These are phyloP conservation scores for Pitangus sulphuratus DNA, from an alignment of 2,797 vertebrate species.

Conservation along the genomic window DNA sequence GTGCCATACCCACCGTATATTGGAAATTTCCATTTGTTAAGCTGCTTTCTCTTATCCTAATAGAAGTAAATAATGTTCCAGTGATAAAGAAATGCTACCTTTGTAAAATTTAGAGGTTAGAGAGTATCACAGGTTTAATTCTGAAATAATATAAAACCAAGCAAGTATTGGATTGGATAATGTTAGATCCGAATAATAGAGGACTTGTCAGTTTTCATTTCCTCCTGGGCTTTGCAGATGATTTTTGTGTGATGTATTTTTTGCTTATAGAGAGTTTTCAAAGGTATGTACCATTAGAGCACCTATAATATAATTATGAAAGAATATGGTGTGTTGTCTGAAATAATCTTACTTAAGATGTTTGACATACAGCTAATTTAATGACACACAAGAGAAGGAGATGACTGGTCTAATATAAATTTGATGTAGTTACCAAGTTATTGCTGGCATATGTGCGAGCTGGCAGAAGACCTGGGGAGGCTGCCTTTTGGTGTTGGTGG, in stretches of 20 bases:
- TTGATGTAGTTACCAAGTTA: not conserved
- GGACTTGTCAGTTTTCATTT: not conserved
- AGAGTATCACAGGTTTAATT: not conserved
- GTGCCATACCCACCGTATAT: not conserved
- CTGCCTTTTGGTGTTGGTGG: not conserved
- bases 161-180: not conserved
- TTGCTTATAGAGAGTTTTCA: not conserved
- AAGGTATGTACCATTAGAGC: not conserved
- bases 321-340: not conserved
- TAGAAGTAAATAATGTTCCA: not conserved
- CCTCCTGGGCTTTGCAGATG: not conserved
- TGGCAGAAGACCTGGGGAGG: not conserved
- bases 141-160: not conserved
- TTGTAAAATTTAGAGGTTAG: not conserved
- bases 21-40: not conserved
- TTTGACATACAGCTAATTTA: not conserved
- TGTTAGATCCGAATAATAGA: not conserved
- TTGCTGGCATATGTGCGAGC: rapidly evolving
- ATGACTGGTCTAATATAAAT: not conserved
- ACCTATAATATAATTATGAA: not conserved
- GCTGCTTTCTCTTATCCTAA: not conserved
- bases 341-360: not conserved
- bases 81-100: not conserved
- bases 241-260: not conserved
- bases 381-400: not conserved